Evolutionary conservation across 1,140 invertebrate species (phyloP), one percentile per base, ranked within the genome.

Genomic region (Lepidurus apus): DNA sequence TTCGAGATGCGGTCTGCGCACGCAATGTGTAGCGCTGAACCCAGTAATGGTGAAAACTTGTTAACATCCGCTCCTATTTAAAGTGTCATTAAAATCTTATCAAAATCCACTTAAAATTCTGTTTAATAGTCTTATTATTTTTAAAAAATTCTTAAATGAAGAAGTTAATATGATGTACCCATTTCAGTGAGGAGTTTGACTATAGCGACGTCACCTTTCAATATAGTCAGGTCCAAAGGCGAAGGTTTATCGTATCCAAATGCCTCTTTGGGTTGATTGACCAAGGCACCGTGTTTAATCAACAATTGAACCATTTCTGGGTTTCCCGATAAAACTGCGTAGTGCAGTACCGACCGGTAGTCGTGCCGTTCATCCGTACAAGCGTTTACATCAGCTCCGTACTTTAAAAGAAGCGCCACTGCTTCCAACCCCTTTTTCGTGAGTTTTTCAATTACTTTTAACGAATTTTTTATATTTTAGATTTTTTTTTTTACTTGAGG

Each of bases 21-120:
- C 0, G 93, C 94, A 7, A 96, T 92, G 85, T 96, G 94, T 8
- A 96, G 87, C 0, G 94, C 91, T 0, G 93, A 92, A 8, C 93
- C 93, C 80, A 95, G 93, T 77, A 95, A 91, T 1, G 92, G 92
- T 13, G 93, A 93, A 11, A 90, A 91, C 8, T 91, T 90, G 81
- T 95, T 95, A 3, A 94, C 91, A 81, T 94, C 87, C 1, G 93
- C 92, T 79, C 92, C 93, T 91, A 84, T 79, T 79, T 82, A 75
- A 78, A 7, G 42, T 26, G 13, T 1, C 11, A 75, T 13, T 3
- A 74, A 75, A 11, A 24, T 7, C 10, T 24, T 1, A 24, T 42
- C 4, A 75, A 26, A 24, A 17, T 74, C 74, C 4, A 24, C 17
- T 7, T 17, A n/a, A 11, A 1, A 17, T 1, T n/a, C 9, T 42